A percentile compares a stretch with the other conserved stretches of the same genome.
phyloP scores from a whole-genome alignment of 2,888 invertebrate species.

The Troglohyphantes excavatus region DNA sequence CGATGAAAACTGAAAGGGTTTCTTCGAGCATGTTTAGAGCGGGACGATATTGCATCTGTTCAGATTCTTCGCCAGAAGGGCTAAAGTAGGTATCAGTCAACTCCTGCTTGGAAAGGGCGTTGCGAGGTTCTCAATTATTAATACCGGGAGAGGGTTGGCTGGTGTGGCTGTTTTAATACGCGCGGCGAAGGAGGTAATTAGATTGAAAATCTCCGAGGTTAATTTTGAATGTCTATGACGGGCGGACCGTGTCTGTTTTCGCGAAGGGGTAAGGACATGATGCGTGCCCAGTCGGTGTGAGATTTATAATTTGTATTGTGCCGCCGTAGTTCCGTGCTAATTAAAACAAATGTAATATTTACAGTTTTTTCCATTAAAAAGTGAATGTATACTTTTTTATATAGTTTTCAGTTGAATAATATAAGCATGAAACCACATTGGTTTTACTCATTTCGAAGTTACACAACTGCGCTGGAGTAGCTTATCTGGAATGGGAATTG shows the following conservation, averaged over 20 bases:
- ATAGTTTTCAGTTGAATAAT: too few relatives aligned
- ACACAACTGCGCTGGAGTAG: too few relatives aligned
- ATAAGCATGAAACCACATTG: too few relatives aligned
- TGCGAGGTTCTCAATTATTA: conserved; percentile 24
- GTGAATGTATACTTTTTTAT: too few relatives aligned
- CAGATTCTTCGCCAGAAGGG: conserved; percentile 21
- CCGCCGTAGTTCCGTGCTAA: too few relatives aligned
- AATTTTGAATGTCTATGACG: neutral
- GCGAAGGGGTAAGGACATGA: too few relatives aligned
- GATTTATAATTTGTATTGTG: too few relatives aligned
- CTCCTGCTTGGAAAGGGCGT: conserved; percentile 3
- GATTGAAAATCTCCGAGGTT: conserved; percentile 1
- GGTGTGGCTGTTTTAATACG: conserved; percentile 16
- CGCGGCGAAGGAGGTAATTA: conserved; percentile 23
- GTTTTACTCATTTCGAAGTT: too few relatives aligned
- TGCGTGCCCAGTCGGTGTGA: too few relatives aligned
- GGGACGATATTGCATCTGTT: conserved; percentile 12
- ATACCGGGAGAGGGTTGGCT: neutral
- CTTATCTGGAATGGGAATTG: too few relatives aligned
- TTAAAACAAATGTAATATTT: too few relatives aligned
- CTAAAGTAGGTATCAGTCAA: conserved; percentile 5
- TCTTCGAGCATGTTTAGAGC: conserved; percentile 36
- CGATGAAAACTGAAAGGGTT: conserved; percentile 51
- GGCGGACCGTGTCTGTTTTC: neutral
- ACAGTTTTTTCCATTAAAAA: too few relatives aligned